phyloP scores from a whole-genome alignment of 2,113 vertebrate genomes.

The Trogon surrucura region DNA sequence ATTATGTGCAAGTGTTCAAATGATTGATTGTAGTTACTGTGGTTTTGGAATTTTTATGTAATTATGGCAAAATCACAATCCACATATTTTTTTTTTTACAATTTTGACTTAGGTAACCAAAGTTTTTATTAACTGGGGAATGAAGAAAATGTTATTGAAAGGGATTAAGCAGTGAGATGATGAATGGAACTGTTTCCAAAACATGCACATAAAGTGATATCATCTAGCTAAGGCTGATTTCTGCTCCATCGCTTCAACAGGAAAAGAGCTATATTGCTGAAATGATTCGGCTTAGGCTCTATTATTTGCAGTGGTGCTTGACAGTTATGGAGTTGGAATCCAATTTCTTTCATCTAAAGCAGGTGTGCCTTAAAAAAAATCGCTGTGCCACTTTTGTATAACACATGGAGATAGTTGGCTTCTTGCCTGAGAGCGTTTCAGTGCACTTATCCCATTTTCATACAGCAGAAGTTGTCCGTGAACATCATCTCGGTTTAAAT shows the following conservation, averaged over 20 bases:
- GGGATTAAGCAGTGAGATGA: constrained; percentile 49
- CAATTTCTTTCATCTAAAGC: constrained; percentile 64
- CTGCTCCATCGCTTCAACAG: constrained; percentile 58
- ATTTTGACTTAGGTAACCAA: constrained; percentile 17
- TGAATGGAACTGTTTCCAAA: constrained; percentile 54
- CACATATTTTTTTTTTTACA: background rate
- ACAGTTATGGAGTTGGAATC: constrained; percentile 65
- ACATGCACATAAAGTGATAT: constrained; percentile 26
- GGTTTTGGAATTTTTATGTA: background rate
- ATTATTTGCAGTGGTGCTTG: constrained; percentile 59
- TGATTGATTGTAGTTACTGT: background rate
- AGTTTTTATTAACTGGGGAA: constrained; percentile 38
- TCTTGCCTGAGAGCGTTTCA: constrained; percentile 30
- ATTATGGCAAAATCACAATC: background rate
- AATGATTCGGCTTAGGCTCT: constrained; percentile 42
- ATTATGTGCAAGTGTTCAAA: background rate
- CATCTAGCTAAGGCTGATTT: constrained; percentile 36
- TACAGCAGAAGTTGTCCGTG: background rate
- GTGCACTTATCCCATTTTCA: constrained; percentile 44
- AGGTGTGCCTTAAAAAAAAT: constrained; percentile 44
- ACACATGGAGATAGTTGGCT: background rate
- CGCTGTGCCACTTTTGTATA: constrained; percentile 39
- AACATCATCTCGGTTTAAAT: constrained; percentile 44
- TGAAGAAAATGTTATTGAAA: constrained; percentile 26
- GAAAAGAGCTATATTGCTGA: constrained; percentile 64